A percentile compares a stretch with the other conserved stretches of the same genome.
These are phyloP conservation scores for Acanthurus leucopareius DNA, from an alignment of 2,797 vertebrate genomes.

Conservation along the genomic window DNA sequence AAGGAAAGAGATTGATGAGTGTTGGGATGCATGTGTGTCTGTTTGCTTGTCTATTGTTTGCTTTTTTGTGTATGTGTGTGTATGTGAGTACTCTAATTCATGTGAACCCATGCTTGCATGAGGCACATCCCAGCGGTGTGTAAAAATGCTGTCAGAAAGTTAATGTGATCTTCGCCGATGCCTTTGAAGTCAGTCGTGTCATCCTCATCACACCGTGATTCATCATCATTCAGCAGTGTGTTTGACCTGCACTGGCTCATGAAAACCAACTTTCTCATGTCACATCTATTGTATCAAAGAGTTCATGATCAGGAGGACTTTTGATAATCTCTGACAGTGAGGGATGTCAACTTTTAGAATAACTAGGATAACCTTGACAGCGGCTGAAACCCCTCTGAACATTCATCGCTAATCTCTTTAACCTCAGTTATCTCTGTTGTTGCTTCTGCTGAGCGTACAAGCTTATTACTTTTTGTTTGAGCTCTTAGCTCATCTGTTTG, in stretches of 20 bases:
- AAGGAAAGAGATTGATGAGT: conserved; percentile 39
- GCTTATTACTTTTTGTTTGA: not conserved
- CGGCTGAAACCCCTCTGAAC: conserved; percentile 21
- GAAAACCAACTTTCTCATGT: conserved; percentile 51
- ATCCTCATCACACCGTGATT: conserved; percentile 49
- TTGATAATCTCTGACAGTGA: conserved; percentile 60
- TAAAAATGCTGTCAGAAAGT: conserved; percentile 55
- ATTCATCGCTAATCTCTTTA: conserved; percentile 30
- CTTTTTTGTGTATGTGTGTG: conserved; percentile 2
- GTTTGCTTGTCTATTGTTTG: conserved; percentile 16
- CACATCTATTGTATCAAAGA: conserved; percentile 59
- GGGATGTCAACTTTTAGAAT: conserved; percentile 30
- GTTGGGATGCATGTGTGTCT: conserved; percentile 8
- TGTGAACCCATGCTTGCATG: conserved; percentile 27
- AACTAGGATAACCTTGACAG: conserved; percentile 30
- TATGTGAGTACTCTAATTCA: conserved; percentile 15
- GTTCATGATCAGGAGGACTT: conserved; percentile 53
- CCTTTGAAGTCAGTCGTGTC: conserved; percentile 57
- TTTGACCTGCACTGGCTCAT: conserved; percentile 42
- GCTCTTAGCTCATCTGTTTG: not conserved
- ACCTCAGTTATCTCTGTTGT: conserved; percentile 4
- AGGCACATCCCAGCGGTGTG: conserved; percentile 30
- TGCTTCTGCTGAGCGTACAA: not conserved
- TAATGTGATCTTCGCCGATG: conserved; percentile 46
- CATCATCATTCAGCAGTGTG: conserved; percentile 56